A percentile compares a stretch with the other conserved stretches of the same genome.
phyloP scores from a whole-genome alignment of 2,888 invertebrate species.

The Scrobipalpa atriplicella region DNA sequence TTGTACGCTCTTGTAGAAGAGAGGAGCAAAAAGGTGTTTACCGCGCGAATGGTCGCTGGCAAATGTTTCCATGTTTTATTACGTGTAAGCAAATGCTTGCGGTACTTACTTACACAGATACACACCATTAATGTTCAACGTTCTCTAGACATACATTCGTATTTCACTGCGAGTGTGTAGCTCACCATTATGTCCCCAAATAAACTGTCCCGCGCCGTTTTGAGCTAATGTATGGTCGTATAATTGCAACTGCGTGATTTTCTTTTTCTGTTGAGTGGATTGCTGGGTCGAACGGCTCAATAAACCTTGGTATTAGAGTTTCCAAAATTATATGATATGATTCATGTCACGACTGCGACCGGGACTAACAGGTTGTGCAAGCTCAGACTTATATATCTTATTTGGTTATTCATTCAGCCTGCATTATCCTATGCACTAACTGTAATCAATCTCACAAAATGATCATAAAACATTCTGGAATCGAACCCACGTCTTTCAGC shows the following conservation, averaged over 20 bases:
- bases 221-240: constrained; percentile 5
- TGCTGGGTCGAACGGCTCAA: not conserved
- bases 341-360: no score
- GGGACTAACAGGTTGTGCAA: no score
- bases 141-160: not conserved
- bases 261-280: not conserved
- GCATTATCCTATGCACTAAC: no score
- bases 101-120: constrained; percentile 9
- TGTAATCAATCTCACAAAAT: not conserved
- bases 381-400: no score
- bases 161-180: not conserved
- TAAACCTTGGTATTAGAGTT: not conserved
- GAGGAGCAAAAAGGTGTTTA: not conserved
- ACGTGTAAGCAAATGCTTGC: constrained; percentile 16
- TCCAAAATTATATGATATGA: no score
- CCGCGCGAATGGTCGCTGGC: constrained; percentile 14
- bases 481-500: not conserved
- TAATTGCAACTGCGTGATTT: not conserved
- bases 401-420: no score
- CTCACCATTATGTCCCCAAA: not conserved
- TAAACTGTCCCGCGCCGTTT: not conserved
- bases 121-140: constrained; percentile 15
- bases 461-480: no score
- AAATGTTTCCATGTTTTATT: constrained; percentile 15
- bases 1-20: not conserved